phyloP scores from a whole-genome alignment of 2,888 invertebrate species.

The Syrista parreyssii region DNA sequence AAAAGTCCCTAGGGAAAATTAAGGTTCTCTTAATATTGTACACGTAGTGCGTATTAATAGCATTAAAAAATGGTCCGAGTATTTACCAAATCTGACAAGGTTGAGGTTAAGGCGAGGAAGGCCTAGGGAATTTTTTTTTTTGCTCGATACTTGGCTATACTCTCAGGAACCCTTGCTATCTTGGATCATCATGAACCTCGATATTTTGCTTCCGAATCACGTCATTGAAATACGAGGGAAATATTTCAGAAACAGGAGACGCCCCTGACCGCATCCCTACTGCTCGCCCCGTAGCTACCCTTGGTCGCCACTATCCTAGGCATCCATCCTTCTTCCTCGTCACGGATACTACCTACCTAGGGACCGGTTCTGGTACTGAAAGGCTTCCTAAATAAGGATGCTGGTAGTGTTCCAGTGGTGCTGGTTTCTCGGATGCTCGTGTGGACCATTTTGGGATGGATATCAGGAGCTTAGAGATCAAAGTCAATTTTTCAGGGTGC shows the following conservation, averaged over 20 bases:
- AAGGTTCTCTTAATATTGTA: background rate
- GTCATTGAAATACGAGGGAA: constrained; percentile 25
- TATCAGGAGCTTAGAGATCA: background rate
- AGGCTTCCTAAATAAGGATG: background rate
- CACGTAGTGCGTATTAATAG: background rate
- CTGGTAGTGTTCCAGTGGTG: background rate
- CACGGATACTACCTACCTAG: background rate
- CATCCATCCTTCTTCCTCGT: background rate
- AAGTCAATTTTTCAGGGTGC: background rate
- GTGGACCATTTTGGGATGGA: background rate
- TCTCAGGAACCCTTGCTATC: background rate
- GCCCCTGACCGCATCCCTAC: background rate
- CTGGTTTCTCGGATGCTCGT: background rate
- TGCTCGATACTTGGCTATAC: background rate
- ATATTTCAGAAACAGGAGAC: constrained; percentile 23
- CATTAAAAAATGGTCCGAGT: constrained; percentile 17
- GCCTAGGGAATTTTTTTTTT: constrained; percentile 21
- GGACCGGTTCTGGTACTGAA: background rate
- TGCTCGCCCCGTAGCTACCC: background rate
- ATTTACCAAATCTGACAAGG: constrained; percentile 21
- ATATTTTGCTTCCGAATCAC: constrained; percentile 23
- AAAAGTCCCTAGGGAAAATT: constrained; percentile 19
- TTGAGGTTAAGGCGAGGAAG: constrained; percentile 2
- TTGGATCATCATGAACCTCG: constrained; percentile 13
- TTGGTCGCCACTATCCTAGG: background rate